phyloP scores from a whole-genome alignment of 2,113 vertebrate genomes.

The Erythrocebus patas region DNA sequence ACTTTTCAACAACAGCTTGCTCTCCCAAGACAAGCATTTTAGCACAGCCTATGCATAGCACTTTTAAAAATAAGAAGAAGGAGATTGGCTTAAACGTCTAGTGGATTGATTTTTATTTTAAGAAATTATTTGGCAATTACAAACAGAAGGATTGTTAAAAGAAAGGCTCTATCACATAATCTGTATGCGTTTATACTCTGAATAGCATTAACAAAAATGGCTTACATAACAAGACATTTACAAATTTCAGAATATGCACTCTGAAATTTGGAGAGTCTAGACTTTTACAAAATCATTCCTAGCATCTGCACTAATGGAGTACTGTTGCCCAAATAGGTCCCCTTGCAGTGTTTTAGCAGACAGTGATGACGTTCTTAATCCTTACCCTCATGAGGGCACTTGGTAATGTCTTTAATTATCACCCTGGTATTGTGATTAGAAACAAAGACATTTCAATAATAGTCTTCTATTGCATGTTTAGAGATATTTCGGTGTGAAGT shows the following conservation, averaged over 20 bases:
- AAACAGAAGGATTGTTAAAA: slow-evolving; percentile 57
- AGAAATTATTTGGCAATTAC: slow-evolving; percentile 50
- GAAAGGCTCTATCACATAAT: slow-evolving; percentile 39
- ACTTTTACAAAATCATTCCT: slow-evolving; percentile 3
- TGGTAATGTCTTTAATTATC: slow-evolving; percentile 73
- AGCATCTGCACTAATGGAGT: neutral
- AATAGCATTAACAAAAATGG: slow-evolving; percentile 12
- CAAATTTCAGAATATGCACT: slow-evolving; percentile 1
- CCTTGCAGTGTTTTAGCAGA: neutral
- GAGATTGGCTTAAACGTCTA: slow-evolving; percentile 19
- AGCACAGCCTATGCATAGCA: slow-evolving; percentile 21
- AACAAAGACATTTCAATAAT: slow-evolving; percentile 77
- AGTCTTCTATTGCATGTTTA: slow-evolving; percentile 77
- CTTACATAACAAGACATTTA: slow-evolving; percentile 21
- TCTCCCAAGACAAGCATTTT: slow-evolving; percentile 61
- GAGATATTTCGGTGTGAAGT: slow-evolving; percentile 79
- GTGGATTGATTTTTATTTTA: slow-evolving; percentile 57
- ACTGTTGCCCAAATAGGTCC: slow-evolving; percentile 3
- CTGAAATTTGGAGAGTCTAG: neutral
- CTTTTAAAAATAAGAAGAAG: slow-evolving; percentile 46
- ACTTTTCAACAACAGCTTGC: slow-evolving; percentile 74
- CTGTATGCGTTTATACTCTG: slow-evolving; percentile 31
- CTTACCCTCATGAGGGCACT: slow-evolving; percentile 50
- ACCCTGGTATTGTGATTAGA: slow-evolving; percentile 73
- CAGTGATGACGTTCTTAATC: slow-evolving; percentile 54